Conservation (phyloP, 2,888 invertebrate genomes). For the Ashinkailepas kermadecensis region DNA sequence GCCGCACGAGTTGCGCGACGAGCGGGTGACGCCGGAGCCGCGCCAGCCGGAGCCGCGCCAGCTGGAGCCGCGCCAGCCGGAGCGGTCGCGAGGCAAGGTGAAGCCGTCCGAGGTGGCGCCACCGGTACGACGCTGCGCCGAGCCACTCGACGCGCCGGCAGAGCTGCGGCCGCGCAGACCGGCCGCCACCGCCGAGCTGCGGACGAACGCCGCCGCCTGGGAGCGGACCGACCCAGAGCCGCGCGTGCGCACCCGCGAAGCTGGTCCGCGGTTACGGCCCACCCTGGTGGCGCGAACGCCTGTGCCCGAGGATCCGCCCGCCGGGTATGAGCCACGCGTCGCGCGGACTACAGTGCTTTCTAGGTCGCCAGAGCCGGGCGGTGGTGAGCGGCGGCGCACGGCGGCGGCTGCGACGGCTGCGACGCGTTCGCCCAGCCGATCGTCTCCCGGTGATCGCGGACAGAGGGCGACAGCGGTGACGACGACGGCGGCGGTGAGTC, state of each 20-base stretch:
- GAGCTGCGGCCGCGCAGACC: neutral
- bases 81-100: neutral
- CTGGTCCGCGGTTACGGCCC: neutral
- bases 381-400: neutral
- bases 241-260: neutral
- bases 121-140: neutral
- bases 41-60: neutral
- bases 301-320: neutral
- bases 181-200: neutral
- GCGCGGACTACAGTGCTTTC: neutral
- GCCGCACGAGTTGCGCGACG: neutral
- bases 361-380: neutral
- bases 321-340: no score
- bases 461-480: no score
- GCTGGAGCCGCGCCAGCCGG: no score
- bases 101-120: neutral
- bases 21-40: neutral
- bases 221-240: neutral
- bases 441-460: no score
- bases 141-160: neutral
- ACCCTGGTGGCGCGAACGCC: neutral
- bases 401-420: neutral
- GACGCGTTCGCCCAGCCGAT: no score
- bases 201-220: neutral
- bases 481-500: no score